Conservation (phyloP, 2,888 invertebrate genomes). For the Ferdinandea cuprea region DNA sequence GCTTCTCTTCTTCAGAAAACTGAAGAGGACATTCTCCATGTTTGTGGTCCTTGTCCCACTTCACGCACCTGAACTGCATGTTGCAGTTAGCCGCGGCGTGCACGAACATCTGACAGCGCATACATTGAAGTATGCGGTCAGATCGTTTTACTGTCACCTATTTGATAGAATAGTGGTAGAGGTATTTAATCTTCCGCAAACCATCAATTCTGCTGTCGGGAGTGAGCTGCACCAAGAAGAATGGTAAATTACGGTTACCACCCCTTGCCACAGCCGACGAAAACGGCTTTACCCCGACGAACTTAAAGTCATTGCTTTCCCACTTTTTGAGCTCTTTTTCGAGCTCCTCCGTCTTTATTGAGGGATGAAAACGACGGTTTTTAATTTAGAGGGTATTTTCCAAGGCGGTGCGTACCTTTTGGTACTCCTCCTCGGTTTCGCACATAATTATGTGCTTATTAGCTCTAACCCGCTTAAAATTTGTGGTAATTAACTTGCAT, state of each 20-base stretch:
- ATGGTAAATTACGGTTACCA: background rate
- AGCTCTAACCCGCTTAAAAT: background rate
- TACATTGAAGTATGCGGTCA: background rate
- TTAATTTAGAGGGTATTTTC: background rate
- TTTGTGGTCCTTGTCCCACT: conserved; percentile 12
- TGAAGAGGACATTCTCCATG: conserved; percentile 8
- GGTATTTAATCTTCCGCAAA: background rate
- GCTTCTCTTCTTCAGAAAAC: background rate
- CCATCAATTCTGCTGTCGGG: conserved; percentile 5
- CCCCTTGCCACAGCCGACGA: background rate
- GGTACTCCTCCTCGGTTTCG: background rate
- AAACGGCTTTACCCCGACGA: conserved; percentile 15
- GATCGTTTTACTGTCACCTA: conserved; percentile 1
- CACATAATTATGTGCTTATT: background rate
- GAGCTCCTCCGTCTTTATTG: background rate
- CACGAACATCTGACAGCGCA: conserved; percentile 20
- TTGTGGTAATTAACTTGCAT: background rate
- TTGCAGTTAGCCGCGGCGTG: conserved; percentile 18
- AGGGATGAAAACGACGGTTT: background rate
- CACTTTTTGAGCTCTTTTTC: background rate
- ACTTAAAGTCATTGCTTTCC: conserved; percentile 6
- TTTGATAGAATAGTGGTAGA: background rate
- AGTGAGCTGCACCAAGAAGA: background rate
- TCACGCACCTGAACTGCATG: conserved; percentile 19
- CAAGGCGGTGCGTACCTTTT: background rate